Evolutionary conservation across 2,888 invertebrate species (phyloP), one percentile per base, ranked within the genome.

Genomic region (Tenthredo amoena): DNA sequence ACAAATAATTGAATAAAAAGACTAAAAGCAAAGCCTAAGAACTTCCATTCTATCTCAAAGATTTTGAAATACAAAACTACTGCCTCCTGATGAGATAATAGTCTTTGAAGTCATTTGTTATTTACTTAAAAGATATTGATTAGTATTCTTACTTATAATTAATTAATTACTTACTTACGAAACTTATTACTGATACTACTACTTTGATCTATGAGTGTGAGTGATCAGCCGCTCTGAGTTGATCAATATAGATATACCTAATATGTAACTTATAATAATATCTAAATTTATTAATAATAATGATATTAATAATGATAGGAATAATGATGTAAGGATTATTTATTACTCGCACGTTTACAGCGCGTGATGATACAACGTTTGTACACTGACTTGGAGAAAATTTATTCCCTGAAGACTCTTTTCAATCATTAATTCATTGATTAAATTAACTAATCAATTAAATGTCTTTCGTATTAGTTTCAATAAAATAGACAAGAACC

Each of bases 241-340:
- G 4, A 37, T 37, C 37, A 47, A 47, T 47, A 12, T 47, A 47
- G 37, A 37, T 37, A 37, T 37, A 37, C 37, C 4, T 37, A 37
- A 37, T 47, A 26, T 26, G 62, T 26, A 62, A 47, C 43, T 47
- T 47, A 47, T 47, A 9, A 47, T 47, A 47, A 47, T 47, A 12
- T 47, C 10, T 47, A 47, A 10, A 12, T 47, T 47, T 26, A 26
- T 26, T 26, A 26, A 58, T 58, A 58, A 58, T 62, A 26, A 62
- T 62, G 26, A 26, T 21, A 62, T 26, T 26, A 26, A n/a, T 62
- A n/a, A 26, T 62, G 12, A 62, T 62, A 26, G 12, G 9, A 10
- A 62, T 12, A 26, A 47, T 31, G 31, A 76, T 47, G 47, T 47
- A 88, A 90, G 86, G 85, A 79, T 90, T 88, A 90, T 90, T 90